Evolutionary conservation across 2,797 vertebrate species (phyloP), one percentile per base, ranked within the genome.

Genomic region (Sebastes paucispinis): DNA sequence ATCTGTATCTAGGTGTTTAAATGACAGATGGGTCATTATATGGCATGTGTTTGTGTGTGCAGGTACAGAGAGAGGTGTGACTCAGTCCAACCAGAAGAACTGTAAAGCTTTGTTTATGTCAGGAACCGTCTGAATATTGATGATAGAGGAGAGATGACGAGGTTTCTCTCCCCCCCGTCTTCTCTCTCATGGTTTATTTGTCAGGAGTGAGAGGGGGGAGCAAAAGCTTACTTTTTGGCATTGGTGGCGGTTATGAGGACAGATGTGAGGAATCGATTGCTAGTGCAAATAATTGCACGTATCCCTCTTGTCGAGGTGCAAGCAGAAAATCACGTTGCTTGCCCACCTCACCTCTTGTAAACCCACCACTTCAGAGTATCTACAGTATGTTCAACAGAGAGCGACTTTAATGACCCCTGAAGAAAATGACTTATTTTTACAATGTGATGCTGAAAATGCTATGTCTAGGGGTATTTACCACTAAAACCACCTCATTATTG

Each of bases 51-150:
- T 59, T 55, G 67, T 27, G 58, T 60, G 36, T 32, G n/a, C 4
- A 55, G 12, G 34, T 50, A 31, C 1, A 36, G 36, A 73, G 27
- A 39, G 12, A 43, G 27, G 24, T 12, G 57, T 60, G 74, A 57
- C n/a, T 31, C 22, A 32, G 22, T 73, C 58, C 34, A 78, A 60
- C 22, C 43, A 71, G 31, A 36, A 27, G 65, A 73, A 66, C 25
- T 75, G 57, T 52, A 83, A 70, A 55, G 34, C 75, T 73, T 64
- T 73, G 70, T 83, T 87, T 69, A 73, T 69, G 67, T 81, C 66
- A 74, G 72, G 63, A 78, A 66, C 34, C 5, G 22, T 47, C 32
- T 82, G 67, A 75, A 75, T 75, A 72, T 50, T 22, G 4, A 76
- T 77, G 77, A 86, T 18, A 16, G 57, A 81, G 20, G 64, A 79